These are phyloP conservation scores for Girardinus metallicus DNA, from an alignment of 2,797 vertebrate species.

Conservation along the genomic window DNA sequence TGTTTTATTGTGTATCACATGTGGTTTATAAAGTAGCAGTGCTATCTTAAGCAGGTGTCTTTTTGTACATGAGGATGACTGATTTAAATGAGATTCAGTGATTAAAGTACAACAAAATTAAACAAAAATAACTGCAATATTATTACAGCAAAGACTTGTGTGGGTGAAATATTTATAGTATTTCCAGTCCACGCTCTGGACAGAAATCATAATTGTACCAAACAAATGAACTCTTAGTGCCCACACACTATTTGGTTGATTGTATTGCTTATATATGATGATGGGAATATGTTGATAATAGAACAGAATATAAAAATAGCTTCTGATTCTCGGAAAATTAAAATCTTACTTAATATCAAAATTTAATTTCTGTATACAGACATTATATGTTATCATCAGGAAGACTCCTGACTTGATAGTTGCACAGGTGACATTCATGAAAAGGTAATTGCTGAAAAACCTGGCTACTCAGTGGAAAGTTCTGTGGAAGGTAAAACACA, in stretches of 20 bases:
- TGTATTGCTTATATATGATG: background rate
- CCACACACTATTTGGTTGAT: background rate
- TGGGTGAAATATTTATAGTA: background rate
- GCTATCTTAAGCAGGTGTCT: background rate
- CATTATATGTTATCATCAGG: background rate
- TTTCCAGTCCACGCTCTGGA: background rate
- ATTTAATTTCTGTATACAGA: background rate
- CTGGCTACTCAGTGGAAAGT: background rate
- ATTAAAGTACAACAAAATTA: background rate
- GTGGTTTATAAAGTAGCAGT: background rate
- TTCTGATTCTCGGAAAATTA: background rate
- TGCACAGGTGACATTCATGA: background rate
- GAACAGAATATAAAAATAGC: background rate
- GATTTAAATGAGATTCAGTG: background rate
- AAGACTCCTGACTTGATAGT: background rate
- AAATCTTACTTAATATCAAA: background rate
- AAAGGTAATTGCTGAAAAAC: background rate
- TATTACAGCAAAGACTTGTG: background rate
- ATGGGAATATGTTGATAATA: background rate
- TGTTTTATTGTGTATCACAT: background rate
- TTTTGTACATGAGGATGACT: background rate
- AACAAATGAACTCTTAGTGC: background rate
- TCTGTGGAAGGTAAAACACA: background rate
- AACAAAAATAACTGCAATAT: background rate
- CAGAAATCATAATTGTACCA: too few species aligned